phyloP scores from a whole-genome alignment of 1,140 invertebrate species.

The Geopemphigus sp. region DNA sequence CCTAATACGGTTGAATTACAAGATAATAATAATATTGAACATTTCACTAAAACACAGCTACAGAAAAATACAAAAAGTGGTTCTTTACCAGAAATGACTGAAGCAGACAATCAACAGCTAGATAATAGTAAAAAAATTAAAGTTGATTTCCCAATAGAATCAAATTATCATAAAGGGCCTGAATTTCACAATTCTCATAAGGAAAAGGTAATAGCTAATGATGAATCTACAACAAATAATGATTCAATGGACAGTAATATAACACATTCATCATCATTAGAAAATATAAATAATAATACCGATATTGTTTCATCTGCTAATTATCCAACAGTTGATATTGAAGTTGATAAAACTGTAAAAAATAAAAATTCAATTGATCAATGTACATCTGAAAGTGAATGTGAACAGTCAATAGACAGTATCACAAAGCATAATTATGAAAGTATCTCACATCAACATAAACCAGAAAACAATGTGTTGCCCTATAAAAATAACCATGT shows the following conservation, averaged over 20 bases:
- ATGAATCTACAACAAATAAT: background rate
- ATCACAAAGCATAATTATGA: background rate
- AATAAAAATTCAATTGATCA: slow-evolving; percentile 22
- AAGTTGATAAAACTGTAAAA: background rate
- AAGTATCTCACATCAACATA: background rate
- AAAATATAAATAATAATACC: background rate
- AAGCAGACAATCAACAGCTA: background rate
- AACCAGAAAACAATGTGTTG: background rate
- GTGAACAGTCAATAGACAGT: background rate
- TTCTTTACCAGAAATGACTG: background rate
- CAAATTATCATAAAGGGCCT: background rate
- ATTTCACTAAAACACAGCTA: background rate
- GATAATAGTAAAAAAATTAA: background rate
- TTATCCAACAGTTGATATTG: background rate
- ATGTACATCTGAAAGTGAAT: slow-evolving; percentile 11
- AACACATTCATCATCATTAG: background rate
- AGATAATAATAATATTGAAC: background rate
- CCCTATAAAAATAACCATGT: background rate
- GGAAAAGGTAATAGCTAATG: background rate
- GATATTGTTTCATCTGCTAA: background rate
- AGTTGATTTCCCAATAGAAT: background rate
- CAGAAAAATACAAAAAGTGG: background rate
- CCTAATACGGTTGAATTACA: background rate
- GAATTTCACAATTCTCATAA: background rate
- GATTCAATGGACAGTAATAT: background rate